Evolutionary conservation across 2,797 vertebrate genomes (phyloP), one percentile per base, ranked within the genome.

Genomic region (Galago senegalensis): DNA sequence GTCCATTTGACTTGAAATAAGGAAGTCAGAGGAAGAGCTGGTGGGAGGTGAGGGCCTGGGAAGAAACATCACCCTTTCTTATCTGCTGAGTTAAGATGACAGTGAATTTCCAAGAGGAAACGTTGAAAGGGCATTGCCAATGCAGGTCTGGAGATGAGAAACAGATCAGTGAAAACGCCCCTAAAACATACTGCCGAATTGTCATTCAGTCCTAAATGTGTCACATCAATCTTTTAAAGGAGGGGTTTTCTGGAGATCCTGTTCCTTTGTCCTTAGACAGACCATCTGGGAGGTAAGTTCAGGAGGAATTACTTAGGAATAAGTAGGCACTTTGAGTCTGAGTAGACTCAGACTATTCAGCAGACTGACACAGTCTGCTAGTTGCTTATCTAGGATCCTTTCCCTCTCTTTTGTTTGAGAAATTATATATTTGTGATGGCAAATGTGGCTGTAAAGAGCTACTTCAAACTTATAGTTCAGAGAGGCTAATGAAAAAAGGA

Each of bases 321-420:
- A 70, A 37, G 29, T 9, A 40, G 25, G 5, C 16, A 37, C 37
- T 88, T 90, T 82, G 56, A 61, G 34, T 34, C 34, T 46, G 49
- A 87, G 34, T 34, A 34, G 46, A 56, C 34, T 82, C 25, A 67
- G 23, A 34, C 27, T 37, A 5, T 58, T 63, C 18, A 58, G 49
- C 37, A 75, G 69, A 70, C 40, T 13, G 43, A 5, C 17, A 17
- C 6, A 3, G 12, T 72, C 63, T 83, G 53, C 37, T 61, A 10
- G 61, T 21, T 76, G 23, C 29, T 31, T 27, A 69, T 9, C n/a
- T 53, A 81, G 25, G 60, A 20, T 58, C 25, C 43, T 46, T 17
- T 60, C 13, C 91, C 43, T 60, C 16, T 60, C 27, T 89, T 73
- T 90, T 63, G 67, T 80, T 76, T 94, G 89, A 89, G n/a, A 79